These are phyloP conservation scores for Erpobdella octoculata DNA, from an alignment of 2,888 invertebrate species.

Conservation along the genomic window DNA sequence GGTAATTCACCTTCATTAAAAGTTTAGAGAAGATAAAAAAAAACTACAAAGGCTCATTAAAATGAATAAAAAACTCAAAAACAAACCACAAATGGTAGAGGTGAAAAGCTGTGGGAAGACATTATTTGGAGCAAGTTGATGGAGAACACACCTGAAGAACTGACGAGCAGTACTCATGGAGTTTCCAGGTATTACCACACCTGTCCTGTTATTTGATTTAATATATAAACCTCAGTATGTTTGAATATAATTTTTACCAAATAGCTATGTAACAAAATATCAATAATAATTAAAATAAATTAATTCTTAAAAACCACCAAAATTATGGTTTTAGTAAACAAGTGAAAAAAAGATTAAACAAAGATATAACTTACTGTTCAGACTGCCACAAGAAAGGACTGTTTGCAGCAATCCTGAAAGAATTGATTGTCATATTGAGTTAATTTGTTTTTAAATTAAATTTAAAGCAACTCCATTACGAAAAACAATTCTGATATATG, in stretches of 20 bases:
- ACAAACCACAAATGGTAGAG: conserved; percentile 71
- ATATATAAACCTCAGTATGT: background rate
- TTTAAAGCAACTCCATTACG: no score
- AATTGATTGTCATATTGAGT: background rate
- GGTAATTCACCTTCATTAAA: no score
- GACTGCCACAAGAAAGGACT: conserved; percentile 51
- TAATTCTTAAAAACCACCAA: background rate
- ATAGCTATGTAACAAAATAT: background rate
- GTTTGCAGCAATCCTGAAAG: conserved; percentile 47
- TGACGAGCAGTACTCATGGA: conserved; percentile 91
- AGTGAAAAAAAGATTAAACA: background rate
- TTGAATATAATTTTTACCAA: background rate
- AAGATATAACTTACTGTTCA: conserved; percentile 43
- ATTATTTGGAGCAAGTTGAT: conserved; percentile 91
- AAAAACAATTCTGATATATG: no score
- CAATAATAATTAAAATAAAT: background rate
- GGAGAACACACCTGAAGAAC: conserved; percentile 87
- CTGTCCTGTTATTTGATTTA: conserved; percentile 38
- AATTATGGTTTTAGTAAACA: background rate
- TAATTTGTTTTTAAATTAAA: no score
- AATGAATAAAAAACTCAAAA: background rate
- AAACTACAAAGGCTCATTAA: background rate
- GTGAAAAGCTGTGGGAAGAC: conserved; percentile 92
- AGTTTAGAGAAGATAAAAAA: background rate
- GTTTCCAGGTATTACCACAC: conserved; percentile 80